Percentiles rank a stretch among this genome's conserved stretches.
phyloP scores from a whole-genome alignment of 2,888 invertebrate genomes.

The Drosophila antonietae region DNA sequence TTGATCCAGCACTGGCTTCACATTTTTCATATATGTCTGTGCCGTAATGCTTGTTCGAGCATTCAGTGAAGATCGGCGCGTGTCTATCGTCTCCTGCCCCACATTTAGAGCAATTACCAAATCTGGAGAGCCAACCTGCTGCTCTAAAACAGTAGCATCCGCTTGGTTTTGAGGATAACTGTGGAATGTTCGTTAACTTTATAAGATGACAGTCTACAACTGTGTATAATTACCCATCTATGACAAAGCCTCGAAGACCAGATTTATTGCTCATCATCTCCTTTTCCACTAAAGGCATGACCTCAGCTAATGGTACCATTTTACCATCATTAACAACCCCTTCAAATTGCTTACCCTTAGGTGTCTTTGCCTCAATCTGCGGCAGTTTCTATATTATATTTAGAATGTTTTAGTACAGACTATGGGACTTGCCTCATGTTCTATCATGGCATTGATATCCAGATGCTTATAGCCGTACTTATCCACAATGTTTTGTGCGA shows the following conservation, averaged over 20 bases:
- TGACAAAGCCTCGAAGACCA: conserved; percentile 91
- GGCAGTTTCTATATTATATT: neutral
- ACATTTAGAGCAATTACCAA: conserved; percentile 93
- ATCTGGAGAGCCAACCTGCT: conserved; percentile 88
- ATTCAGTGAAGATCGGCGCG: conserved; percentile 85
- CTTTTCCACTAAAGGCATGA: conserved; percentile 92
- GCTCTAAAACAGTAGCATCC: conserved; percentile 93
- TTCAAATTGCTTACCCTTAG: conserved; percentile 91
- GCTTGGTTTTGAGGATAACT: conserved; percentile 93
- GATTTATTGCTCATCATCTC: conserved; percentile 88
- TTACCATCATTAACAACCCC: conserved; percentile 94
- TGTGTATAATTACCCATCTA: conserved; percentile 88
- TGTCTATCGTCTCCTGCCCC: conserved; percentile 93
- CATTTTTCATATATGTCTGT: conserved; percentile 95
- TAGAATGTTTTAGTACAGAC: neutral
- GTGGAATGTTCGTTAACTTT: neutral
- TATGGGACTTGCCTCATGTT: conserved; percentile 89
- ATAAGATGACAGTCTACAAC: neutral
- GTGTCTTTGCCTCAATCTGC: conserved; percentile 82
- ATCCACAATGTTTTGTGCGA: conserved; percentile 94
- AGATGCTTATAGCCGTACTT: conserved; percentile 97
- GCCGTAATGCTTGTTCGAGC: conserved; percentile 53
- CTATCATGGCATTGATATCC: conserved; percentile 95
- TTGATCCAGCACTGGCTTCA: conserved; percentile 92
- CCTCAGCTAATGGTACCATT: conserved; percentile 94